Evolutionary conservation across 53 echinoderm and acorn worm genomes (phyloP), one percentile per base, ranked within the genome.

Genomic region (Antedon mediterranea): DNA sequence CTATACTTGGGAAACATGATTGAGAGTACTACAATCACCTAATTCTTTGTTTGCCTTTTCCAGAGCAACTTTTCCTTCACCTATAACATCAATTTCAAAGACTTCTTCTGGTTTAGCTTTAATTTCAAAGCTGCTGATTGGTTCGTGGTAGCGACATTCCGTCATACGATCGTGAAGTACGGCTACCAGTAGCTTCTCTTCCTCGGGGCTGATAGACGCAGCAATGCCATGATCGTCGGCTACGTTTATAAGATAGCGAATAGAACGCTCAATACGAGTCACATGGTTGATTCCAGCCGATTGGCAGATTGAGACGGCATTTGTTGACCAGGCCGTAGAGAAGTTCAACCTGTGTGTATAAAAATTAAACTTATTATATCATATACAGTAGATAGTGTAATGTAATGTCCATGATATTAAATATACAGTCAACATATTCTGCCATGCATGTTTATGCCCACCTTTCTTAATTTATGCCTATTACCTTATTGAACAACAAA

Each of bases 301-400:
- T 29, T 84, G 91, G 79, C 97, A 95, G 87, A 95, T 95, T 15
- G 97, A 95, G 72, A 91, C 89, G 23, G 97, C 97, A 83, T 95
- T 95, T 33, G 97, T 95, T 15, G 97, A 95, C 97, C 97, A 95
- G 29, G 97, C 91, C 42, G 97, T 95, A 4, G 91, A 95, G 83
- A 95, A 91, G 42, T 95, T 95, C 28, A 95, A 82, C 75, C 97
- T 95, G 41, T n/a, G n/a, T n/a, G 5, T 27, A 31, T 31, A 28
- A 73, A 37, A 79, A 31, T 31, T 15, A 20, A 79, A 20, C 34
- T 11, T 30, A 82, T 29, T 23, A 71, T 28, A 31, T 71, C 26
- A 29, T 15, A 15, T 71, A 23, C 78, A 33, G 23, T n/a, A n/a
- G n/a, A n/a, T n/a, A n/a, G n/a, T n/a, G n/a, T n/a, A n/a, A n/a